phyloP scores from a whole-genome alignment of 2,113 vertebrate genomes.

The Oryzias woworae region DNA sequence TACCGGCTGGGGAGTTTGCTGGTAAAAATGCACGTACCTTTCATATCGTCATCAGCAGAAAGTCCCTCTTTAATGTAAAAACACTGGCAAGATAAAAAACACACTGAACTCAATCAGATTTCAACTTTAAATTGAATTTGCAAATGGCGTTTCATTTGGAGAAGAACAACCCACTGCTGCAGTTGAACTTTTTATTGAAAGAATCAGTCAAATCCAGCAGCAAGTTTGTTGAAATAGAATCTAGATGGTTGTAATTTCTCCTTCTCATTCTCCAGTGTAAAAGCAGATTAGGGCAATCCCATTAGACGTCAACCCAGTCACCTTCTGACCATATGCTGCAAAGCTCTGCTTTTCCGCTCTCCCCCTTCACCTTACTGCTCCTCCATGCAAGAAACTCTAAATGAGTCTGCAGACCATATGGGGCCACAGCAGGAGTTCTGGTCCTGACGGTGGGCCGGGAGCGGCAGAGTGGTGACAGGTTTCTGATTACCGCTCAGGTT shows the following conservation, averaged over 20 bases:
- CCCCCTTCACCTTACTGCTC: neutral
- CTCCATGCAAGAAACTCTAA: neutral
- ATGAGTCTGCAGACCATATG: slow-evolving; percentile 38
- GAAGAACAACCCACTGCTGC: no score
- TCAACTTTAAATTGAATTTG: no score
- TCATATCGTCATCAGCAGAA: no score
- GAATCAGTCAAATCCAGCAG: neutral
- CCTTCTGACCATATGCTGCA: slow-evolving; percentile 59
- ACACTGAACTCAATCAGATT: no score
- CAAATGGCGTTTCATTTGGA: no score
- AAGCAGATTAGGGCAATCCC: slow-evolving; percentile 65
- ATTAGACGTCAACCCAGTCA: slow-evolving; percentile 55
- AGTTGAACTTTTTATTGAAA: neutral
- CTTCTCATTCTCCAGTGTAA: slow-evolving; percentile 26
- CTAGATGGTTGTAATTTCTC: neutral
- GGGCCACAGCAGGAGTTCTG: slow-evolving; percentile 34
- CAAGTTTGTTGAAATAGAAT: neutral
- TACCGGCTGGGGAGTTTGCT: no score
- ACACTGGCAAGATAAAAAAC: no score
- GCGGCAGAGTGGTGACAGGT: slow-evolving; percentile 24
- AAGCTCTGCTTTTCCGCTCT: no score
- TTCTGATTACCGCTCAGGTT: slow-evolving; percentile 31
- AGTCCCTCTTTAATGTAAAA: no score
- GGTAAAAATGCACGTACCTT: no score
- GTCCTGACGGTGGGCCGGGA: neutral